These are phyloP conservation scores for Bombycilla garrulus DNA, from an alignment of 2,113 vertebrate genomes.

Conservation along the genomic window DNA sequence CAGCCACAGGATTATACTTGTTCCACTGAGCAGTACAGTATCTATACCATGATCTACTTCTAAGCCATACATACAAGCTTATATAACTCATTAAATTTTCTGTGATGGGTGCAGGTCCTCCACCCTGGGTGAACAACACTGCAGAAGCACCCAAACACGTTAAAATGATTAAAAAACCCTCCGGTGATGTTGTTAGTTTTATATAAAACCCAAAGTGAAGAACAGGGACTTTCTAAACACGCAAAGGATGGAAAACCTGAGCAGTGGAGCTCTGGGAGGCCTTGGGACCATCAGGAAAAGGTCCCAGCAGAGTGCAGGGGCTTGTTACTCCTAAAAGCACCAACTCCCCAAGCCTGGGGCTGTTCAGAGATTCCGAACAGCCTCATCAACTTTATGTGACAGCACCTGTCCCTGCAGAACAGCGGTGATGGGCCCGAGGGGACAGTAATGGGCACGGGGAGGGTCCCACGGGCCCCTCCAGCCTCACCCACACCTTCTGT, in stretches of 20 bases:
- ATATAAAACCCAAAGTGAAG: background rate
- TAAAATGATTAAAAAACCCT: rapidly evolving
- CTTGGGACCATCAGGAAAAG: rapidly evolving
- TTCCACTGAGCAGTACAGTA: background rate
- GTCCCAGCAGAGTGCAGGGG: background rate
- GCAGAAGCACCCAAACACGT: rapidly evolving
- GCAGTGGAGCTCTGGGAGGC: background rate
- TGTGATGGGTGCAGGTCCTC: background rate
- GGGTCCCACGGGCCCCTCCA: background rate
- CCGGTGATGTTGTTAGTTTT: rapidly evolving
- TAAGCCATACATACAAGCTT: background rate
- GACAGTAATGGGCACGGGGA: rapidly evolving
- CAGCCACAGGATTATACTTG: rapidly evolving
- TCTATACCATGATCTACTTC: background rate
- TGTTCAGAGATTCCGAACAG: background rate
- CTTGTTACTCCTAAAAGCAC: background rate
- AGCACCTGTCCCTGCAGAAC: rapidly evolving
- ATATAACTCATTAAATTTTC: background rate
- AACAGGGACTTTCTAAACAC: background rate
- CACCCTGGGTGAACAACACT: background rate
- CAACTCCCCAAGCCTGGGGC: background rate
- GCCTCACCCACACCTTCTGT: background rate
- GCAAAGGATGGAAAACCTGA: background rate
- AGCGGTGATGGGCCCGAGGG: background rate
- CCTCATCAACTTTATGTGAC: background rate